phyloP scores from a whole-genome alignment of 1,140 invertebrate genomes.

The Drosophila ananassae region DNA sequence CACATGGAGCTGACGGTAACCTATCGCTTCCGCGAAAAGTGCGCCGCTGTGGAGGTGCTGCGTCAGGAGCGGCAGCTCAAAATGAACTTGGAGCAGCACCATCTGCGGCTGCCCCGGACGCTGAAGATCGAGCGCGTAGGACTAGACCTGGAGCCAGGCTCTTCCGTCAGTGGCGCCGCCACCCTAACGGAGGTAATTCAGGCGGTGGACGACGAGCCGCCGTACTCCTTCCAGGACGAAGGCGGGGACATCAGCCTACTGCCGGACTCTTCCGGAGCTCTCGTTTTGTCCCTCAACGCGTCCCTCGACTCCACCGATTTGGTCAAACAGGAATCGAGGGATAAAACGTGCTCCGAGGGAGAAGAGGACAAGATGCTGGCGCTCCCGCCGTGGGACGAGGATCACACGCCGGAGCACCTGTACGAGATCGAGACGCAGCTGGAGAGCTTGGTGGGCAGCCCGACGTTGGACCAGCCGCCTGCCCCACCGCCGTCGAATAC shows the following conservation, averaged over 20 bases:
- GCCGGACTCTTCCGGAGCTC: slow-evolving; percentile 2
- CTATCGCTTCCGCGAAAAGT: slow-evolving; percentile 77
- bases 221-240: not conserved
- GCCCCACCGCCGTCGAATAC: not conserved
- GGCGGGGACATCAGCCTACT: slow-evolving; percentile 6
- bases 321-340: not conserved
- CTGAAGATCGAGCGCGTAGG: slow-evolving; percentile 57
- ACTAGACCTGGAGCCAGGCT: slow-evolving; percentile 26
- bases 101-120: slow-evolving; percentile 57
- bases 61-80: slow-evolving; percentile 52
- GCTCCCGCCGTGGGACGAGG: slow-evolving; percentile 21
- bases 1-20: slow-evolving; percentile 65
- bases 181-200: not conserved
- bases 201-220: not conserved
- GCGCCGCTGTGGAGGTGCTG: slow-evolving; percentile 62
- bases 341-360: slow-evolving; percentile 10
- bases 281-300: slow-evolving; percentile 12
- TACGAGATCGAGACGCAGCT: slow-evolving; percentile 38
- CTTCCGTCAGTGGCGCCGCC: not conserved
- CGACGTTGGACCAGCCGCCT: not conserved
- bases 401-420: slow-evolving; percentile 26
- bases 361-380: slow-evolving; percentile 8
- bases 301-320: slow-evolving; percentile 1
- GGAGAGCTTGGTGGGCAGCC: slow-evolving; percentile 10
- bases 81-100: slow-evolving; percentile 47